Base-by-base conservation (phyloP, 2,797 vertebrate species). In the Tympanoctomys barrerae region DNA sequence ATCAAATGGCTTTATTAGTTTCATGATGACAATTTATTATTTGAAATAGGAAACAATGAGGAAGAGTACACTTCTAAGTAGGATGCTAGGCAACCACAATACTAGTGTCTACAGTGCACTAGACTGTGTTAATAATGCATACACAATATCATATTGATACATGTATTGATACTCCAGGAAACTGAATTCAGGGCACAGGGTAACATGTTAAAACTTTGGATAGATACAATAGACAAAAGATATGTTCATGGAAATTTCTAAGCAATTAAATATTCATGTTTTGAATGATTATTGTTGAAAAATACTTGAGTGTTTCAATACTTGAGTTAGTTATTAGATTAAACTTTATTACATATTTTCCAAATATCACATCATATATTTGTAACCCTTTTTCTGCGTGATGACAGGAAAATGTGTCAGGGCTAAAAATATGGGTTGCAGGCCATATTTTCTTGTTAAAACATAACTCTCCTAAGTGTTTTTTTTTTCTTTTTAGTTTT, bases 401-500 rank as follows among this genome's bases (percentile, higher is more conserved):
- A 54, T 70, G 11, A 77, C 2, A 80, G 22, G 19, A 92, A 91
- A 77, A 64, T 54, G 1, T 24, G 8, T 2, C 62, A 46, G 11
- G 8, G 83, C 3, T 94, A 62, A 7, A 70, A 92, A 33, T 28
- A 1, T 1, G 83, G 59, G 4, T 70, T 77, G 26, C 5, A 93
- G 49, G 6, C 3, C 57, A 39, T 83, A n/a, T 70, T 73, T 73
- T 77, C 12, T 18, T 11, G 36, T 42, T 80, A 66, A 57, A 79
- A 24, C 24, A 46, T 87, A 61, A 83, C 2, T 59, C 73, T 14
- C 2, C 33, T 54, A 49, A 83, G 49, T 39, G n/a, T 80, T 83
- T 84, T 54, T 84, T 84, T 84, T 61, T 84, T 49, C 42, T 62
- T 62, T 49, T 95, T 11, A 52, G 9, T 59, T 89, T 83, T 88